phyloP scores from a whole-genome alignment of 2,113 vertebrate species.

The Zosterops borbonicus region DNA sequence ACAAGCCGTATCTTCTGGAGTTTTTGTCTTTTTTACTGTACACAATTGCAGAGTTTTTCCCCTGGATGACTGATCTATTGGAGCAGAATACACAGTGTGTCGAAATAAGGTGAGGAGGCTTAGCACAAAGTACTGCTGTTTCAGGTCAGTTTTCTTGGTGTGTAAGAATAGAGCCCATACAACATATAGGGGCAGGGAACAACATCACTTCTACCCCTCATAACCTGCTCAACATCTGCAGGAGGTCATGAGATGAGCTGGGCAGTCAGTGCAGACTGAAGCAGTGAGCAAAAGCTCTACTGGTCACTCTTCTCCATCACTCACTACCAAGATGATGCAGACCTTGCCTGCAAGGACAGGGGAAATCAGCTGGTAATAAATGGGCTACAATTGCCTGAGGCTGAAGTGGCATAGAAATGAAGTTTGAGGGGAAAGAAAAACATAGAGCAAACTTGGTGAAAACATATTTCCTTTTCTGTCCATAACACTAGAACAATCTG shows the following conservation, averaged over 20 bases:
- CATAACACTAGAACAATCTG: neutral
- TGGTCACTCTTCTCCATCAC: neutral
- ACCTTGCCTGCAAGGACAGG: rapidly evolving
- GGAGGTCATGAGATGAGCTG: neutral
- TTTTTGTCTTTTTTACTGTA: neutral
- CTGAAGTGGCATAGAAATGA: neutral
- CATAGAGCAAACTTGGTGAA: neutral
- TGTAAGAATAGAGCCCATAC: neutral
- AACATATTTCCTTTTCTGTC: neutral
- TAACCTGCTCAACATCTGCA: neutral
- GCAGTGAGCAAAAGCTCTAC: neutral
- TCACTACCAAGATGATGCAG: neutral
- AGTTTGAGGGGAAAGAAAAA: neutral
- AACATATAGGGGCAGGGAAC: neutral
- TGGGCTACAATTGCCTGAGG: neutral
- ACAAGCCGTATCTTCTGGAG: neutral
- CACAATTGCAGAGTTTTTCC: rapidly evolving
- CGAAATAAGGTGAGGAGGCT: neutral
- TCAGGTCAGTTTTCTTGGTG: neutral
- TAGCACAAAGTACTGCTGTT: neutral
- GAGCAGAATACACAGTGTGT: neutral
- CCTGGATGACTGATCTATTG: rapidly evolving
- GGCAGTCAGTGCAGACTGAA: neutral
- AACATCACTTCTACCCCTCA: neutral
- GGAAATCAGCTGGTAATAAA: neutral